Conservation (phyloP, 92 coral and sea anemone species). For the Chrysogorgia sp. region DNA sequence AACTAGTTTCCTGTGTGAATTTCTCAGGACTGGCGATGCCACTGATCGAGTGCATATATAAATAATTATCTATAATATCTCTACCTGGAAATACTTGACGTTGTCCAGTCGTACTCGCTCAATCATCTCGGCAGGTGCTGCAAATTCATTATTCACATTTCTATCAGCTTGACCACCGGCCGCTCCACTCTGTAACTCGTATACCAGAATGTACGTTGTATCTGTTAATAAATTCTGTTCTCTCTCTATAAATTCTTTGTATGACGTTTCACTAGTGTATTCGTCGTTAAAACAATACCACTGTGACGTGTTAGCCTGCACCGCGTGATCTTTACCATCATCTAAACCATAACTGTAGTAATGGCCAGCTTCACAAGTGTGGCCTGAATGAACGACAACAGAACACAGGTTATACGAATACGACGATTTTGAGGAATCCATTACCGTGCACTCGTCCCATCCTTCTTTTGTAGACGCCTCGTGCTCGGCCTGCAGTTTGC, state of each 20-base stretch:
- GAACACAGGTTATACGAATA: constrained; percentile 77
- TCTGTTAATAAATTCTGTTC: constrained; percentile 22
- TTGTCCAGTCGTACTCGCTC: constrained; percentile 28
- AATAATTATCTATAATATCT: too few relatives aligned
- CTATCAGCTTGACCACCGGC: not conserved
- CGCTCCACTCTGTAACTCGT: not conserved
- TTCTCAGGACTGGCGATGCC: too few relatives aligned
- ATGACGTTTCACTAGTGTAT: constrained; percentile 18
- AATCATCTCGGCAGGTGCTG: constrained; percentile 33
- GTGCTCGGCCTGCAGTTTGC: constrained; percentile 4
- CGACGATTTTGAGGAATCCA: constrained; percentile 55
- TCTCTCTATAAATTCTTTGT: constrained; percentile 19
- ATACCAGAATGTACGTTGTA: constrained; percentile 39
- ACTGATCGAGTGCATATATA: too few relatives aligned
- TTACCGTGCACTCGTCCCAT: constrained; percentile 8
- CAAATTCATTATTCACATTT: constrained; percentile 8
- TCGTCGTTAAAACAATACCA: constrained; percentile 48
- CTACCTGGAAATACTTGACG: constrained; percentile 34
- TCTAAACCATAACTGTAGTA: constrained; percentile 86
- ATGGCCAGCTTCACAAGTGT: constrained; percentile 95
- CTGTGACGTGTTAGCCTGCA: not conserved
- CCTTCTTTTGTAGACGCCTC: constrained; percentile 9
- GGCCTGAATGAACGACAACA: constrained; percentile 96
- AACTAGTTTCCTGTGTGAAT: too few relatives aligned
- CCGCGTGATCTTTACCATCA: not conserved